phyloP scores from a whole-genome alignment of 2,113 vertebrate species.

The Rhinolophus sinicus region DNA sequence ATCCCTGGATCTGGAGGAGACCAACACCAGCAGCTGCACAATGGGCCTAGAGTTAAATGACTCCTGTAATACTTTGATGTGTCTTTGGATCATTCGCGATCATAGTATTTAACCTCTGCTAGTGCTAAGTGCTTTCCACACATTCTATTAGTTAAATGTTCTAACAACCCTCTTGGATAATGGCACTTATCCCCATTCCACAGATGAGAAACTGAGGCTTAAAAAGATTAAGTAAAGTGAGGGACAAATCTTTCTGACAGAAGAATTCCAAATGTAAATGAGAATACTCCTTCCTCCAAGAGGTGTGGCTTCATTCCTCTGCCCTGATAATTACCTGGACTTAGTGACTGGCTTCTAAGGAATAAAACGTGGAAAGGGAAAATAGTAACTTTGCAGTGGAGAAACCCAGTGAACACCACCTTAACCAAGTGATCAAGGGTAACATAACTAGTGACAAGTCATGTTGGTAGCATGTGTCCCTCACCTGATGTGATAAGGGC shows the following conservation, averaged over 20 bases:
- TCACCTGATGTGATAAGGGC: not conserved
- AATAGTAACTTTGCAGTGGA: no score
- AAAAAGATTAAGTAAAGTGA: not conserved
- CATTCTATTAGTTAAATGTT: not conserved
- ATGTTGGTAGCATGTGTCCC: rapidly evolving
- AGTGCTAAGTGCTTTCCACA: not conserved
- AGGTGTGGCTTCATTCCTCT: not conserved
- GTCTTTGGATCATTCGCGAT: not conserved
- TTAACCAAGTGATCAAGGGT: not conserved
- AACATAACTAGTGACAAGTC: not conserved
- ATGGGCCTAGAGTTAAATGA: not conserved
- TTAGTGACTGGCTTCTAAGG: not conserved
- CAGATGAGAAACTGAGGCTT: not conserved
- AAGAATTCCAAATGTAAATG: not conserved
- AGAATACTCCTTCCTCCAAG: not conserved
- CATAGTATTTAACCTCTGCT: not conserved
- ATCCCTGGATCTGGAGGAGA: not conserved
- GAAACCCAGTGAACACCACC: not conserved
- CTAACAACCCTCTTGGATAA: not conserved
- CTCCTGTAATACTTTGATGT: not conserved
- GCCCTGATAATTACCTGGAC: not conserved
- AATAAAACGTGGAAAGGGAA: not conserved
- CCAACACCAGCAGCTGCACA: rapidly evolving
- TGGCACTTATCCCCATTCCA: not conserved
- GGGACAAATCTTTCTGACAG: not conserved